Percentiles rank a stretch among this genome's conserved stretches.
These are phyloP conservation scores for Morpho deidamia DNA, from an alignment of 2,888 invertebrate species.

Conservation along the genomic window DNA sequence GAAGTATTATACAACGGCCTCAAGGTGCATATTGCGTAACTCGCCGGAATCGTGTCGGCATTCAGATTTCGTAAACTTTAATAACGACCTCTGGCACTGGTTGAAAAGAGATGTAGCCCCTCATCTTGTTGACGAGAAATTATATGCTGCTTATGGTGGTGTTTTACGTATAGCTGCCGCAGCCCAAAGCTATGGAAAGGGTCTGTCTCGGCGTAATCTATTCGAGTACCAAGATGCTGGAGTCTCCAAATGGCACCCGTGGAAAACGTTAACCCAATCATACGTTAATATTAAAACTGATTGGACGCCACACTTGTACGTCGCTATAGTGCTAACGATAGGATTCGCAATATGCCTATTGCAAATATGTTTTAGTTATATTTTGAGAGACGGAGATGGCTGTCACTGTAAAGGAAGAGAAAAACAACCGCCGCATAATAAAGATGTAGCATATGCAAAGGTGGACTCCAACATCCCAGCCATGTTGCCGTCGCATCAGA, in stretches of 20 bases:
- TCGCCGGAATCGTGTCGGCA: slow-evolving; percentile 59
- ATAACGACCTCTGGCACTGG: slow-evolving; percentile 68
- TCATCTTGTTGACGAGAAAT: slow-evolving; percentile 55
- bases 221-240: slow-evolving; percentile 36
- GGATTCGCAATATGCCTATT: slow-evolving; percentile 46
- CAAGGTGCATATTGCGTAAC: slow-evolving; percentile 53
- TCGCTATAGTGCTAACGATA: slow-evolving; percentile 41
- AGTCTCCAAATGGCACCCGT: slow-evolving; percentile 47
- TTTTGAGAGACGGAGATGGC: slow-evolving; percentile 38
- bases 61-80: slow-evolving; percentile 59
- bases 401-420: slow-evolving; percentile 37
- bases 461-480: slow-evolving; percentile 46
- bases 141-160: slow-evolving; percentile 63
- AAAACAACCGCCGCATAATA: slow-evolving; percentile 18
- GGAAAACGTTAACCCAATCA: slow-evolving; percentile 42
- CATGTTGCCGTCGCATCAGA: slow-evolving; percentile 37
- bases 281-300: slow-evolving; percentile 45
- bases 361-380: slow-evolving; percentile 51
- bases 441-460: slow-evolving; percentile 37
- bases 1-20: slow-evolving; percentile 60
- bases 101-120: slow-evolving; percentile 65
- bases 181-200: slow-evolving; percentile 62
- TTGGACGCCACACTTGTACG: slow-evolving; percentile 49
- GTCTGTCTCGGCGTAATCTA: slow-evolving; percentile 52
- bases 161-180: slow-evolving; percentile 62